These are phyloP conservation scores for Perdita meconis DNA, from an alignment of 2,888 invertebrate genomes.

Conservation along the genomic window DNA sequence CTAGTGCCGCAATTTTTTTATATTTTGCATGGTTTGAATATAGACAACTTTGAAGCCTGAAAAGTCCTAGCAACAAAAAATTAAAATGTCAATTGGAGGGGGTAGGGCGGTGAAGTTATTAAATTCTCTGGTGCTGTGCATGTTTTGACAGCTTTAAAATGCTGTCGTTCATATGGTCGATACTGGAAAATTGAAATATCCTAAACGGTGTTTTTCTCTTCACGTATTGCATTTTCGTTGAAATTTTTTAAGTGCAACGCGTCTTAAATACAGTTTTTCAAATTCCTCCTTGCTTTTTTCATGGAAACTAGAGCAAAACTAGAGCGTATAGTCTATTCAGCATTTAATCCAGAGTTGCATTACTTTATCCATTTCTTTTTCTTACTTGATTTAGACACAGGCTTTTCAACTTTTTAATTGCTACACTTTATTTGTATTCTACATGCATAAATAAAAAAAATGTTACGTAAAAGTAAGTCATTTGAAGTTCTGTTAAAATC, in stretches of 20 bases:
- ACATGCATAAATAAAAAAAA: too few relatives aligned
- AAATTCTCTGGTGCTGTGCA: neutral
- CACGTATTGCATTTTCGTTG: neutral
- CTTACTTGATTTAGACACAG: too few relatives aligned
- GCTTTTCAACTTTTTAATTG: too few relatives aligned
- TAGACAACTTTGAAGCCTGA: neutral
- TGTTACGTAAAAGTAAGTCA: too few relatives aligned
- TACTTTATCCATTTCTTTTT: too few relatives aligned
- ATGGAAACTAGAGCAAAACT: too few relatives aligned
- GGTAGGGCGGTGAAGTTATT: too few relatives aligned
- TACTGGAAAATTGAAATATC: conserved; percentile 18
- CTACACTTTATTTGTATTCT: too few relatives aligned
- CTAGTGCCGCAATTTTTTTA: neutral
- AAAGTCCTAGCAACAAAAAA: conserved; percentile 3
- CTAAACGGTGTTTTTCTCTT: neutral
- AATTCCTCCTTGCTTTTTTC: neutral
- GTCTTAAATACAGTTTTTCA: neutral
- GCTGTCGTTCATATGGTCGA: neutral
- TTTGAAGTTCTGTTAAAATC: too few relatives aligned
- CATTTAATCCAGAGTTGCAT: too few relatives aligned
- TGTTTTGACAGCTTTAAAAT: neutral
- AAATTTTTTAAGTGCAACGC: neutral
- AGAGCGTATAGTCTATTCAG: too few relatives aligned
- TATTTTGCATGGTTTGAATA: neutral
- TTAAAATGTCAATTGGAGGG: conserved; percentile 18